Evolutionary conservation across 2,888 invertebrate genomes (phyloP).

Genomic region (Coremacera marginata): DNA sequence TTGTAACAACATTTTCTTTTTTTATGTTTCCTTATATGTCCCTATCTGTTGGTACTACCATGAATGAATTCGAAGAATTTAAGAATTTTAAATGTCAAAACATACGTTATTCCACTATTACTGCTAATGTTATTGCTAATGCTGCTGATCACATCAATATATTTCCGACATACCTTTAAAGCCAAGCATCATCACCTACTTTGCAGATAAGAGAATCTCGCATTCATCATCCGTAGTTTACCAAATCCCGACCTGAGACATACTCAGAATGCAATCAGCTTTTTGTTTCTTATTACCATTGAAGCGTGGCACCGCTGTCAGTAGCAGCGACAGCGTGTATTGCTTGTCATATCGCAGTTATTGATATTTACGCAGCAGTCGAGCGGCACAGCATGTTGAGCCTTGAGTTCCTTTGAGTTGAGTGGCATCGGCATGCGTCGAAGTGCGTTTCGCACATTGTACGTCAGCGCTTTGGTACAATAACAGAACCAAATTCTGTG

Average conservation of each 20-base stretch:
- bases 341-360: background rate
- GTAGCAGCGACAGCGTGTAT: background rate
- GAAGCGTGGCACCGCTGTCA: background rate
- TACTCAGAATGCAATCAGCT: too few species aligned
- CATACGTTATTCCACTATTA: background rate
- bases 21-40: too few species aligned
- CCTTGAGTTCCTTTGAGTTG: background rate
- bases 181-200: background rate
- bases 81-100: too few species aligned
- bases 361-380: background rate
- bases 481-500: background rate
- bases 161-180: too few species aligned
- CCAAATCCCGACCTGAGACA: background rate
- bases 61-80: too few species aligned
- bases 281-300: background rate
- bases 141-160: slow-evolving; percentile 46
- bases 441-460: background rate
- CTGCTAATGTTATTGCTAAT: slow-evolving; percentile 36
- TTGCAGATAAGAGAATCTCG: background rate
- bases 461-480: background rate
- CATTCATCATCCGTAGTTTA: background rate
- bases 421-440: background rate
- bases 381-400: background rate
- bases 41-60: too few species aligned
- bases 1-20: too few species aligned